Percentiles rank a stretch among this genome's conserved stretches.
Evolutionary conservation across 2,888 invertebrate genomes (phyloP).

Genomic region (Pteria penguin): DNA sequence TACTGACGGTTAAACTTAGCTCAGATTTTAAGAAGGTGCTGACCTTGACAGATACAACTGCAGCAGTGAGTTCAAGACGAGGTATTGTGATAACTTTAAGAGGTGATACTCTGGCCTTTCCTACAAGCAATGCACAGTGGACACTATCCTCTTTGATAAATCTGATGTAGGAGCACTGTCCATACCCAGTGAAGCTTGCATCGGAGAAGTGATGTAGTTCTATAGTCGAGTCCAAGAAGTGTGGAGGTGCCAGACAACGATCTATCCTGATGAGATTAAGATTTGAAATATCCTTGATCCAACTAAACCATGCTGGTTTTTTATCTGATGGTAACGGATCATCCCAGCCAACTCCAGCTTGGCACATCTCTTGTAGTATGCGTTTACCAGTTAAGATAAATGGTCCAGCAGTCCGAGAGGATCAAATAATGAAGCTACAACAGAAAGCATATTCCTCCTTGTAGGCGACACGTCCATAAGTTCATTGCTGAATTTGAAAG

Average conservation of each 20-base stretch:
- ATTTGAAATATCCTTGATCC: slow-evolving; percentile 15
- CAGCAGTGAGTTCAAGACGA: slow-evolving; percentile 49
- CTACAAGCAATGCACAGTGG: slow-evolving; percentile 35
- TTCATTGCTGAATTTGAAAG: slow-evolving; percentile 29
- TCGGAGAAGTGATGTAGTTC: slow-evolving; percentile 49
- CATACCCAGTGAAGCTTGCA: slow-evolving; percentile 39
- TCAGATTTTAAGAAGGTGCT: slow-evolving; percentile 37
- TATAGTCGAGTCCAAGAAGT: slow-evolving; percentile 18
- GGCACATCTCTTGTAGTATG: slow-evolving; percentile 50
- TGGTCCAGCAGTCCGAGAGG: slow-evolving; percentile 51
- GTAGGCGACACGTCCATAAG: slow-evolving; percentile 26
- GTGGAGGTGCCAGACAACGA: slow-evolving; percentile 24
- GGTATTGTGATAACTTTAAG: slow-evolving; percentile 43
- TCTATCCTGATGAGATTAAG: slow-evolving; percentile 19
- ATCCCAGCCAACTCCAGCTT: slow-evolving; percentile 45
- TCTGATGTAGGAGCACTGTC: slow-evolving; percentile 39
- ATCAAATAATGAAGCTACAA: slow-evolving; percentile 43
- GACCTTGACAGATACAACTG: slow-evolving; percentile 47
- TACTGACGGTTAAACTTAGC: slow-evolving; percentile 15
- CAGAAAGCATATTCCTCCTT: slow-evolving; percentile 19
- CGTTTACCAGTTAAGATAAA: slow-evolving; percentile 40
- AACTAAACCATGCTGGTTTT: slow-evolving; percentile 18
- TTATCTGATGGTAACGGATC: slow-evolving; percentile 34
- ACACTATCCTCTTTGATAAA: neutral
- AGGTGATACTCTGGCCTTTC: slow-evolving; percentile 47